Evolutionary conservation across 2,888 invertebrate genomes (phyloP), one percentile per base, ranked within the genome.

Genomic region (Timema cristinae): DNA sequence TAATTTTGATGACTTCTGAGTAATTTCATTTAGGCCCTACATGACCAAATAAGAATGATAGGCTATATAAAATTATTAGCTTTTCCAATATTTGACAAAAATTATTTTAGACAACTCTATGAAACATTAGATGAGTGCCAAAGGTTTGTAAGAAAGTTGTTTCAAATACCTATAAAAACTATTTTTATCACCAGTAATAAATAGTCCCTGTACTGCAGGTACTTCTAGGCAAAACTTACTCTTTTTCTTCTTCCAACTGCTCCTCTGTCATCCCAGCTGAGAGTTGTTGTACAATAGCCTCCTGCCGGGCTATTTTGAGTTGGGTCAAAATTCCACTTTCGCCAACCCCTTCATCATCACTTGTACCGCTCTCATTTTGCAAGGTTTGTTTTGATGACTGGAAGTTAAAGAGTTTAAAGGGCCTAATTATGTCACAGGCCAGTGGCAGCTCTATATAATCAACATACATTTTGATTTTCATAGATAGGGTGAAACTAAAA

Each of bases 241-340:
- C 76, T 75, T 75, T 79, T 73, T 79, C 79, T 71, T 79, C 76
- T 61, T 76, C 71, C 32, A 78, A 72, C 69, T 79, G 79, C 68
- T 79, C 78, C 69, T 77, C 76, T 11, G 79, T 78, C 75, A 79
- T 75, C 66, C 76, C 77, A 9, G 78, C 77, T 50, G 76, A 75
- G 8, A 79, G 54, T 72, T 79, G 68, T 47, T 77, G 73, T 9
- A 76, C 71, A n/a, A 74, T 74, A 16, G 67, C 73, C 68, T 74
- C 67, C 11, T 74, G 73, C 11, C 73, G 59, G 7, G 70, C 70
- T 50, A 68, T 56, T 66, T 72, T 74, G 52, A 72, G 51, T 47
- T 68, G 54, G 5, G 61, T 67, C 48, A 73, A 7, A n/a, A 66
- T 54, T 66, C 67, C 56, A 15, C 52, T 56, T 49, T 67, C 50